Evolutionary conservation across 2,113 vertebrate genomes (phyloP).

Genomic region (Naja naja): DNA sequence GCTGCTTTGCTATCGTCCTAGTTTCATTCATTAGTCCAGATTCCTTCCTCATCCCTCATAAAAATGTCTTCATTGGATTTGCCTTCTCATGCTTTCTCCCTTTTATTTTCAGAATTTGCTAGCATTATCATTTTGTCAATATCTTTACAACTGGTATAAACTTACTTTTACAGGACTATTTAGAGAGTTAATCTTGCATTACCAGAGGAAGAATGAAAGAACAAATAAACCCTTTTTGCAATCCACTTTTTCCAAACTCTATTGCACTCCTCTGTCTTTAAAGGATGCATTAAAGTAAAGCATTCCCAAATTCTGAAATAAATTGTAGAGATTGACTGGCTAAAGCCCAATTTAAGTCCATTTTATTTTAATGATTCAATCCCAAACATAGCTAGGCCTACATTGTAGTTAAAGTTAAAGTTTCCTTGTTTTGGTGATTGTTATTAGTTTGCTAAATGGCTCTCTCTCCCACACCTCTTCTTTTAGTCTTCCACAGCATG

Average conservation of each 20-base stretch:
- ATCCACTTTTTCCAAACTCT: background rate
- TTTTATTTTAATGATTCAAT: background rate
- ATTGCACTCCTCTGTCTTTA: background rate
- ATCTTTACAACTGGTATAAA: background rate
- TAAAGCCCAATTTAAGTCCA: background rate
- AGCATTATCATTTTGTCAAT: conserved; percentile 10
- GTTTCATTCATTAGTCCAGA: background rate
- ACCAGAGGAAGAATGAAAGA: background rate
- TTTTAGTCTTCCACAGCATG: background rate
- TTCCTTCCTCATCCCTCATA: background rate
- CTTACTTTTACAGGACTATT: background rate
- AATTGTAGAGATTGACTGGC: background rate
- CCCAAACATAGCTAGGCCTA: background rate
- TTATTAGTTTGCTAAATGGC: background rate
- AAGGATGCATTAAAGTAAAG: background rate
- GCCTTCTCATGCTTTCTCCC: background rate
- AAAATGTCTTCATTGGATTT: background rate
- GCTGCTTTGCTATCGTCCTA: background rate
- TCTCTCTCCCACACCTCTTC: background rate
- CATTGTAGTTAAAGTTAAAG: background rate
- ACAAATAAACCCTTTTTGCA: background rate
- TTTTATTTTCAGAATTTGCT: background rate
- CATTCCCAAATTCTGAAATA: background rate
- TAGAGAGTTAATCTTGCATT: background rate
- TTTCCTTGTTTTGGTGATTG: background rate